phyloP scores from a whole-genome alignment of 2,888 invertebrate genomes.

The Drosophila stalkeri region DNA sequence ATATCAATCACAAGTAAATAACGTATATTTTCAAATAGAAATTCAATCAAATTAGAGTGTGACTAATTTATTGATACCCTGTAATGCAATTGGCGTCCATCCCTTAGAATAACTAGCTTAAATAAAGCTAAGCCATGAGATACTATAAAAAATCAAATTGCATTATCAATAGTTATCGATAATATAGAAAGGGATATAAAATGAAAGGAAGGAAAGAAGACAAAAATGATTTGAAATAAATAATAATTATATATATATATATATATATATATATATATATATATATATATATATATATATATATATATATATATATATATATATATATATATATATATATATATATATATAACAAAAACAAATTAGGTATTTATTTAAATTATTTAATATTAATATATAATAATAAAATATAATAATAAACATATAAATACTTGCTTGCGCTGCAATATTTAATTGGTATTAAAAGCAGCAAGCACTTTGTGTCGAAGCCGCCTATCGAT shows the following conservation, averaged over 20 bases:
- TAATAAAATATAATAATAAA: background rate
- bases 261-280: too few species aligned
- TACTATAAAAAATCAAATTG: background rate
- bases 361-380: background rate
- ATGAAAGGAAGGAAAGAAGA: too few species aligned
- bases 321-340: too few species aligned
- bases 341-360: background rate
- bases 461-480: constrained; percentile 1
- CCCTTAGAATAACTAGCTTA: background rate
- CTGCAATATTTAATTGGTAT: background rate
- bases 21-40: constrained; percentile 1
- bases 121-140: background rate
- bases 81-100: background rate
- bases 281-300: too few species aligned
- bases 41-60: background rate
- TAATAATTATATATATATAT: too few species aligned
- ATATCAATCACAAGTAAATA: constrained; percentile 22
- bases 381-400: too few species aligned
- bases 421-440: background rate
- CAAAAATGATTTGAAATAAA: too few species aligned
- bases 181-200: background rate
- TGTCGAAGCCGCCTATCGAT: constrained; percentile 44
- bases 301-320: too few species aligned
- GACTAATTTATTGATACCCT: background rate
- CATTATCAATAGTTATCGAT: background rate